Percentiles rank a stretch among this genome's conserved stretches.
Conservation (phyloP, 1,140 invertebrate genomes). For the Spodoptera litura region DNA sequence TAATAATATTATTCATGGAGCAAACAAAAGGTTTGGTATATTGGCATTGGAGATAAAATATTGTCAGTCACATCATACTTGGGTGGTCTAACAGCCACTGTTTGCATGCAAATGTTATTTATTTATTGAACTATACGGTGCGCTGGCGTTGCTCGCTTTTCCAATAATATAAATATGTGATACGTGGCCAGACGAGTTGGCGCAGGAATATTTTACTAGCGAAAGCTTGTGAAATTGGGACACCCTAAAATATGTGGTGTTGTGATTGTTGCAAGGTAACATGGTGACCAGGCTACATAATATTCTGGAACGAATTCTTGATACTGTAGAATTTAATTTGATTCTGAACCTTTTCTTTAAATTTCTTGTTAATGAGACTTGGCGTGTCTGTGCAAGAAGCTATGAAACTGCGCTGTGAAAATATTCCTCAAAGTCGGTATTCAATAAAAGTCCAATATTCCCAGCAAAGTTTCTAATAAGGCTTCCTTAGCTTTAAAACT, state of each 20-base stretch:
- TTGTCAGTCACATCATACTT: constrained; percentile 27
- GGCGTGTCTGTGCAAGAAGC: too few species aligned
- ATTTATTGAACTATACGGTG: constrained; percentile 22
- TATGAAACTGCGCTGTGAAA: neutral
- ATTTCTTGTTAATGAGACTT: too few species aligned
- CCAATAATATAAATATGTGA: constrained; percentile 25
- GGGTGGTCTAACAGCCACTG: constrained; percentile 1
- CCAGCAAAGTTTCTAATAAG: neutral
- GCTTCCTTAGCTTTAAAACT: neutral
- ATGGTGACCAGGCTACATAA: neutral
- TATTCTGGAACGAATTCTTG: too few species aligned
- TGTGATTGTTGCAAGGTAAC: neutral
- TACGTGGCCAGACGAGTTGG: constrained; percentile 2
- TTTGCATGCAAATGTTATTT: constrained; percentile 36
- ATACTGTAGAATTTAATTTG: too few species aligned
- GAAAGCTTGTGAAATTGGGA: constrained; percentile 8
- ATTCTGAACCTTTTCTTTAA: too few species aligned
- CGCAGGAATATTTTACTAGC: constrained; percentile 3
- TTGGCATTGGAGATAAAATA: constrained; percentile 48
- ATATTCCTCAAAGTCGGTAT: neutral
- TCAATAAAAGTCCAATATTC: constrained; percentile 3
- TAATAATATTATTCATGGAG: constrained; percentile 39
- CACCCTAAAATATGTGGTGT: neutral
- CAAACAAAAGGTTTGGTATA: constrained; percentile 49
- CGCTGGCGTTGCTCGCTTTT: constrained; percentile 13